Conservation (phyloP, 2,113 vertebrate genomes). For the Limanda limanda region DNA sequence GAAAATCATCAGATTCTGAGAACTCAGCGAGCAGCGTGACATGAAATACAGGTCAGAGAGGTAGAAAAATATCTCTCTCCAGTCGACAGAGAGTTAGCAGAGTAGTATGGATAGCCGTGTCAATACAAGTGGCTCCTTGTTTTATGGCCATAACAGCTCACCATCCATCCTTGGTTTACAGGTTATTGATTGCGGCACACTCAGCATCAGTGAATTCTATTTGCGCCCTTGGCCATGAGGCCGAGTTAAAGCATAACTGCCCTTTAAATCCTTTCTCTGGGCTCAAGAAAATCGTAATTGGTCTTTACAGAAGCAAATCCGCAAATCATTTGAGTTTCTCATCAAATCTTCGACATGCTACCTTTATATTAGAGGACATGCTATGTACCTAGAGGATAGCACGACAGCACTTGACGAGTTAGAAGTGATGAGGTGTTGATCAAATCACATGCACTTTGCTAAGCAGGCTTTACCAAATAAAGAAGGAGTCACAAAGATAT, state of each 20-base stretch:
- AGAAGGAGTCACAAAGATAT: too few relatives aligned
- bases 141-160: constrained; percentile 76
- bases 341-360: neutral
- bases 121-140: constrained; percentile 76
- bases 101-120: constrained; percentile 74
- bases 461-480: too few relatives aligned
- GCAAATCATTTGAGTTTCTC: neutral
- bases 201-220: constrained; percentile 73
- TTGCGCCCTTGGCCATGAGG: constrained; percentile 50
- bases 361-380: constrained; percentile 3
- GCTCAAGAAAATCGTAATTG: neutral
- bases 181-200: constrained; percentile 75
- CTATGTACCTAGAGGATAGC: neutral
- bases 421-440: too few relatives aligned
- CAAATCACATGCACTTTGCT: too few relatives aligned
- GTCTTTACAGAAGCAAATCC: constrained; percentile 1
- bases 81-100: constrained; percentile 53
- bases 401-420: neutral
- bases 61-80: constrained; percentile 28
- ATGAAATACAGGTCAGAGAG: constrained; percentile 27
- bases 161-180: constrained; percentile 75
- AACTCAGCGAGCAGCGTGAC: constrained; percentile 2
- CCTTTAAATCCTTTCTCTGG: constrained; percentile 43
- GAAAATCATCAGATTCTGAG: neutral
- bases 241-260: constrained; percentile 52